phyloP scores from a whole-genome alignment of 2,888 invertebrate genomes.

The Drosophila paramelanica region DNA sequence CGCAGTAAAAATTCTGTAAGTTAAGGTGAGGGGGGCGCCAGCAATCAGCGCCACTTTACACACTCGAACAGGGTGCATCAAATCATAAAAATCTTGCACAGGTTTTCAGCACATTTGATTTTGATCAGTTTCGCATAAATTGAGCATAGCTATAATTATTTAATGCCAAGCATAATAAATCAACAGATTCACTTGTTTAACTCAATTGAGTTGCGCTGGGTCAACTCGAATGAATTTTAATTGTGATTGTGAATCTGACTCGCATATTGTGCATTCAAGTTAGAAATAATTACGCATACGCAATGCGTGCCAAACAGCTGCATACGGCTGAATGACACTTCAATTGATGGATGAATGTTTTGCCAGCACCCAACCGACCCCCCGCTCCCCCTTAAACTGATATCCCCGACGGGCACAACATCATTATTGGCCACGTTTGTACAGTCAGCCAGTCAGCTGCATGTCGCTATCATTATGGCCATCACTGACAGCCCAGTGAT shows the following conservation, averaged over 20 bases:
- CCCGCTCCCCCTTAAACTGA: background rate
- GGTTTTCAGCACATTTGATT: slow-evolving; percentile 4
- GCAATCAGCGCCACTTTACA: slow-evolving; percentile 56
- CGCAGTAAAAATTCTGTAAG: slow-evolving; percentile 24
- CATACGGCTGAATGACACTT: slow-evolving; percentile 17
- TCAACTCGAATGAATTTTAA: slow-evolving; percentile 8
- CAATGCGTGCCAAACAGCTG: slow-evolving; percentile 17
- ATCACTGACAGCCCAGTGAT: slow-evolving; percentile 55
- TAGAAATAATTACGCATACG: slow-evolving; percentile 53
- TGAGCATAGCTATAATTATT: background rate
- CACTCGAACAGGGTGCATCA: background rate
- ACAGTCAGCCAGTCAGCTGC: slow-evolving; percentile 29
- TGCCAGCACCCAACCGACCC: background rate
- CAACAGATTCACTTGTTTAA: no score
- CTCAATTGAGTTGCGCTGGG: background rate
- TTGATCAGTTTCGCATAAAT: slow-evolving; percentile 20
- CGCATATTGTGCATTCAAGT: slow-evolving; percentile 11
- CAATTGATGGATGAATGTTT: slow-evolving; percentile 40
- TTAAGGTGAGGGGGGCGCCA: slow-evolving; percentile 36
- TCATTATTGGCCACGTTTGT: slow-evolving; percentile 37
- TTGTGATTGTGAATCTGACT: slow-evolving; percentile 3
- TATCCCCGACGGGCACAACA: slow-evolving; percentile 19
- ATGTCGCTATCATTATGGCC: slow-evolving; percentile 45
- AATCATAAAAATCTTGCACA: slow-evolving; percentile 22
- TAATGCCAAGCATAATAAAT: no score